Base-by-base conservation (phyloP, 2,113 vertebrate species). In the Labeo catla region DNA sequence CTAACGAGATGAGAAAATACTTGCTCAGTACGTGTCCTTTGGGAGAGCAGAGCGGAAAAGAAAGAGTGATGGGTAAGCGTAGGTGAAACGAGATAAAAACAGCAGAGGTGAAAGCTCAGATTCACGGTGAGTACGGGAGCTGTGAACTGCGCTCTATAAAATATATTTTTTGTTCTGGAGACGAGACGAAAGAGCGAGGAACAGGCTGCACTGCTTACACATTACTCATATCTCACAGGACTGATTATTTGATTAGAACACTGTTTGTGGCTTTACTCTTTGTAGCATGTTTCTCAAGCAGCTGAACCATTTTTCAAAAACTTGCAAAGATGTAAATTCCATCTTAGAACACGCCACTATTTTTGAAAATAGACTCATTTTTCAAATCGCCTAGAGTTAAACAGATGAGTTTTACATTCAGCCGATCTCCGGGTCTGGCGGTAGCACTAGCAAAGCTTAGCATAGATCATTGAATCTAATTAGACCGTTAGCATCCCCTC, bases 21-120 rank as follows among this genome's bases (percentile, higher is more conserved):
- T 66, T 54, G n/a, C 49, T 86, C 72, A 85, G 76, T 84, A 13
- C 36, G 72, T 76, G 47, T 89, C 86, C 73, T 87, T 15, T 73
- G 73, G 65, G 83, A 89, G 19, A 61, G 59, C 72, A 81, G 59
- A 77, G 70, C 63, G 15, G 7, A 61, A 4, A 23, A n/a, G 28
- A 79, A 36, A 66, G 19, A 73, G 85, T 16, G 49, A 57, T 63
- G 76, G 81, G 76, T 52, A 86, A 66, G 50, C 21, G 68, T 28
- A 79, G 28, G 52, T 78, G 80, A 86, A 54, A 63, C 6, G 16
- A 83, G 65, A 83, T 43, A 43, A 78, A 78, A 83, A 84, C 15
- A 68, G 70, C 43, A 76, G 39, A 50, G 79, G 85, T 47, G 52
- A 77, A 70, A 57, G 54, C 78, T 76, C 36, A 57, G 72, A 16